Conservation (phyloP, 2,888 invertebrate genomes). For the Oxycera nigricornis region DNA sequence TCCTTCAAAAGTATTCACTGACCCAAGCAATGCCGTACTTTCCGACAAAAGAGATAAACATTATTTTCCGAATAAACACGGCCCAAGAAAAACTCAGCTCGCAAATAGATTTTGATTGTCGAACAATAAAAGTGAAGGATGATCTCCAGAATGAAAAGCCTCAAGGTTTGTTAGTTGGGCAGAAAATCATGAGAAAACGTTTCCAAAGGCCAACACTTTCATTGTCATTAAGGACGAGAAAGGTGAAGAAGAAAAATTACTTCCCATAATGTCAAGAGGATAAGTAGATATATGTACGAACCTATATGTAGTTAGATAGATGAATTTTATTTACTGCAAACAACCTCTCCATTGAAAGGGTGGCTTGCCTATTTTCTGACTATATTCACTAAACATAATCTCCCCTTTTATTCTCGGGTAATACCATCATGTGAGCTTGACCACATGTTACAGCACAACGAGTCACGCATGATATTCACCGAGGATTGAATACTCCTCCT, state of each 20-base stretch:
- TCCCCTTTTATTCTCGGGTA: conserved; percentile 31
- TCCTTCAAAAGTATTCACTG: no score
- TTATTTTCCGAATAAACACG: conserved; percentile 3
- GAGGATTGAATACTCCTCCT: not conserved
- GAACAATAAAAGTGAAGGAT: conserved; percentile 40
- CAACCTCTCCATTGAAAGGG: conserved; percentile 3
- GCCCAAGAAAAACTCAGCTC: conserved; percentile 26
- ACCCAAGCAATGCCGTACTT: not conserved
- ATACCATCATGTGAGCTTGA: conserved; percentile 42
- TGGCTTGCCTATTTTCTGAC: conserved; percentile 28
- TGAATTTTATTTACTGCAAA: conserved; percentile 1
- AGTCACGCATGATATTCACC: conserved; percentile 22
- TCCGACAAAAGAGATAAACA: not conserved
- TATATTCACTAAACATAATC: conserved; percentile 28
- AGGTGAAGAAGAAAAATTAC: conserved; percentile 5
- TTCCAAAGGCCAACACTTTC: not conserved
- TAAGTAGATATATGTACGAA: not conserved
- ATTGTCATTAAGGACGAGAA: not conserved
- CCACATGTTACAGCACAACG: conserved; percentile 30
- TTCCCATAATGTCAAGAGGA: not conserved
- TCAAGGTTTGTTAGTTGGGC: conserved; percentile 27
- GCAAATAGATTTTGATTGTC: conserved; percentile 35
- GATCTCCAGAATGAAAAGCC: conserved; percentile 2
- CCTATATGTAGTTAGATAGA: not conserved
- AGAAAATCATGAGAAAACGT: conserved; percentile 36